Evolutionary conservation across 2,888 invertebrate species (phyloP).

Genomic region (Agrochola lota): DNA sequence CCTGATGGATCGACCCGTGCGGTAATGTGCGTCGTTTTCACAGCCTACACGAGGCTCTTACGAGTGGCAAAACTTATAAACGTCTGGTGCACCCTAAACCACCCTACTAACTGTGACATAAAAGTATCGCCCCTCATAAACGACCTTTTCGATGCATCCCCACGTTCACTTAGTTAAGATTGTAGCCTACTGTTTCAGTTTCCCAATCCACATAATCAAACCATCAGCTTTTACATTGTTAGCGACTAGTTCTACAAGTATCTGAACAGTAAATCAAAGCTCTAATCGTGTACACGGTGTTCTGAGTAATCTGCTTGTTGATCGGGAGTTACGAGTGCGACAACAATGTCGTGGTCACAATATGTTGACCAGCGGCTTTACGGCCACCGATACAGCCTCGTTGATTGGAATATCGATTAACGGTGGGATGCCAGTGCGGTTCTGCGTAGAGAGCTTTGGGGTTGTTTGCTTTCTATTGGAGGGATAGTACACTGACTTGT

Average conservation of each 20-base stretch:
- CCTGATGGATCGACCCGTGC: no score
- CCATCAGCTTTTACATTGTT: slow-evolving; percentile 11
- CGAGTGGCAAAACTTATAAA: neutral
- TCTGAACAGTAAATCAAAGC: slow-evolving; percentile 49
- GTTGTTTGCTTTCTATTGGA: slow-evolving; percentile 29
- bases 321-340: slow-evolving; percentile 63
- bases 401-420: slow-evolving; percentile 72
- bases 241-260: slow-evolving; percentile 16
- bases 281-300: slow-evolving; percentile 49
- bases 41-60: neutral
- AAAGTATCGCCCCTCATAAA: no score
- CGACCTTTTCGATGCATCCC: neutral
- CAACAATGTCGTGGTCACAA: slow-evolving; percentile 59
- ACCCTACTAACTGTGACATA: neutral
- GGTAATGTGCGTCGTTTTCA: neutral
- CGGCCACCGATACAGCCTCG: slow-evolving; percentile 39
- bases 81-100: no score
- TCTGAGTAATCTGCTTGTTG: slow-evolving; percentile 55
- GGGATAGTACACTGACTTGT: neutral
- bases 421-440: slow-evolving; percentile 15
- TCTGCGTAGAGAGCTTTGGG: slow-evolving; percentile 33
- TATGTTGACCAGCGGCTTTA: slow-evolving; percentile 62
- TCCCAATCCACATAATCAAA: neutral
- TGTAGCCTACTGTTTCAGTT: neutral
- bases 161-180: neutral